A percentile compares a stretch with the other conserved stretches of the same genome.
These are phyloP conservation scores for Acyrthosiphon pisum DNA, from an alignment of 1,140 invertebrate species.

Conservation along the genomic window DNA sequence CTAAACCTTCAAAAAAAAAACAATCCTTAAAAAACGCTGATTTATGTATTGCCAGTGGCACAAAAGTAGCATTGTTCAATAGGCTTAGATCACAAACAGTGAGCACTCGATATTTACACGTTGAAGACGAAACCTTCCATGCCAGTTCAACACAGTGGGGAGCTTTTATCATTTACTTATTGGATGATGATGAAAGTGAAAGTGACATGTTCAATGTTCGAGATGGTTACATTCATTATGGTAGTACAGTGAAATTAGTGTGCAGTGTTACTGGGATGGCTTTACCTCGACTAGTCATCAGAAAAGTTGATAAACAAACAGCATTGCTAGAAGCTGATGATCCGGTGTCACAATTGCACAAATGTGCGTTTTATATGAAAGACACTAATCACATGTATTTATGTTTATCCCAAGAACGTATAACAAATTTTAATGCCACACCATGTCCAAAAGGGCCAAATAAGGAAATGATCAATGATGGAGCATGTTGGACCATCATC, in stretches of 20 bases:
- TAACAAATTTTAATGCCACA: slow-evolving; percentile 98
- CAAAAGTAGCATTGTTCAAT: slow-evolving; percentile 99
- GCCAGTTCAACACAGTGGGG: slow-evolving; percentile 99
- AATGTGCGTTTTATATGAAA: slow-evolving; percentile 99
- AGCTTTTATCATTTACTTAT: slow-evolving; percentile 97
- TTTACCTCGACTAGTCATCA: slow-evolving; percentile 92
- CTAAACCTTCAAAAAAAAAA: slow-evolving; percentile 99
- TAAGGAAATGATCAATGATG: slow-evolving; percentile 99
- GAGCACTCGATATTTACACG: slow-evolving; percentile 97
- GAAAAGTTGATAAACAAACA: slow-evolving; percentile 99
- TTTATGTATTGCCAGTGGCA: slow-evolving; percentile 98
- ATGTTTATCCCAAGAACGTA: slow-evolving; percentile 96
- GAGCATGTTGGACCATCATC: slow-evolving; percentile 99
- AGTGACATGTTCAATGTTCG: slow-evolving; percentile 96
- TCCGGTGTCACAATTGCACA: slow-evolving; percentile 98
- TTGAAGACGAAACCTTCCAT: slow-evolving; percentile 98
- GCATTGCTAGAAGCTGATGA: slow-evolving; percentile 97
- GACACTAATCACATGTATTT: slow-evolving; percentile 99
- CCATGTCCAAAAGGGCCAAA: slow-evolving; percentile 97
- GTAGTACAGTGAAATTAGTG: slow-evolving; percentile 96
- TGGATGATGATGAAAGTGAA: slow-evolving; percentile 97
- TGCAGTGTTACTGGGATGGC: slow-evolving; percentile 99
- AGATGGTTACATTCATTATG: slow-evolving; percentile 99
- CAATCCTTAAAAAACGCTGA: slow-evolving; percentile 99
- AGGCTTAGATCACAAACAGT: slow-evolving; percentile 97